These are phyloP conservation scores for Micoletzkya japonica DNA, from an alignment of 2,888 invertebrate genomes.

Conservation along the genomic window DNA sequence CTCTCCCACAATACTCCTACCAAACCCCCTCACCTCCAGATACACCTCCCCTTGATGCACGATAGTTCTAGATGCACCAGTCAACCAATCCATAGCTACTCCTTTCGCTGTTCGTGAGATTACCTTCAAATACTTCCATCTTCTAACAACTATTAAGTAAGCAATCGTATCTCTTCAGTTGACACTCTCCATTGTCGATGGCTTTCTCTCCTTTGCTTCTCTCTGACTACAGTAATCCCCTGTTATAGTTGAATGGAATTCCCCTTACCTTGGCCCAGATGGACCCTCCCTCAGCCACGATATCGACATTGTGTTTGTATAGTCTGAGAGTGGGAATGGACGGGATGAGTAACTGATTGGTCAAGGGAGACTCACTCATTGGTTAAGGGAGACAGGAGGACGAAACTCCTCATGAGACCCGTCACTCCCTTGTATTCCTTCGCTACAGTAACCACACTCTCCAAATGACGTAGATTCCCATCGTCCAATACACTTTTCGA, in stretches of 20 bases:
- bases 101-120: conserved; percentile 40
- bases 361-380: conserved; percentile 3
- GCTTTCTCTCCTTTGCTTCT: background rate
- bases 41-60: conserved; percentile 38
- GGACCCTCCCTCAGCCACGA: conserved; percentile 38
- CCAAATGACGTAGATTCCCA: conserved; percentile 23
- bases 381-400: conserved; percentile 5
- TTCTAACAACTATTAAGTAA: background rate
- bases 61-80: conserved; percentile 32
- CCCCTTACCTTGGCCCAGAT: conserved; percentile 34
- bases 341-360: background rate
- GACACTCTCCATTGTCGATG: background rate
- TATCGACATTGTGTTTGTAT: conserved; percentile 41
- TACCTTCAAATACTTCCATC: conserved; percentile 28
- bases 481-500: too few species aligned
- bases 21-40: conserved; percentile 29
- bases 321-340: conserved; percentile 29
- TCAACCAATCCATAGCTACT: conserved; percentile 41
- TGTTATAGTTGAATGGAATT: background rate
- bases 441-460: conserved; percentile 14
- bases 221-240: background rate
- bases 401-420: conserved; percentile 17
- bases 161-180: background rate
- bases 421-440: conserved; percentile 9
- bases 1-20: too few species aligned